Conservation (phyloP, 1,140 invertebrate species). For the Choristoneura fumiferana region DNA sequence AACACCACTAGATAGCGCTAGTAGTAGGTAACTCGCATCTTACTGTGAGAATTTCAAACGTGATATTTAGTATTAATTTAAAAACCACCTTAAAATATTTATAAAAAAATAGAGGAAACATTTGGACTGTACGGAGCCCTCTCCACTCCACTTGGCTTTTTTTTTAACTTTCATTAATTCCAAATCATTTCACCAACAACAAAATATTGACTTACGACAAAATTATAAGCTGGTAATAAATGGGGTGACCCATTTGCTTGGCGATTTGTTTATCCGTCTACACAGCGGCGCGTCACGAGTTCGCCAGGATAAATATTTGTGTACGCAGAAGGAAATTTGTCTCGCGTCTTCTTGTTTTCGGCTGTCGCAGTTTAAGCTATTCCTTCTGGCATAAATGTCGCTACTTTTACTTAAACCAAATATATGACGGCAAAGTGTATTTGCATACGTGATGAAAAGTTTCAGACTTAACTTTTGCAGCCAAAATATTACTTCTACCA, state of each 20-base stretch:
- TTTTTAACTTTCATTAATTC: not conserved
- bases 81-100: no score
- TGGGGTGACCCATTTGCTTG: slow-evolving; percentile 18
- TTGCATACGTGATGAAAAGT: not conserved
- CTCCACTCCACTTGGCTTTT: no score
- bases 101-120: no score
- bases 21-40: no score
- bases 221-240: slow-evolving; percentile 17
- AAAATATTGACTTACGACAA: slow-evolving; percentile 5
- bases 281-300: slow-evolving; percentile 14
- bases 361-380: slow-evolving; percentile 5
- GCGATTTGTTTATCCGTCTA: slow-evolving; percentile 17
- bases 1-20: no score
- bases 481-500: not conserved
- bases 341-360: slow-evolving; percentile 9
- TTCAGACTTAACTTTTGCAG: no score
- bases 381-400: not conserved
- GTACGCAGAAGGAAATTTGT: slow-evolving; percentile 17
- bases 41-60: no score
- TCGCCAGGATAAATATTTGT: slow-evolving; percentile 17
- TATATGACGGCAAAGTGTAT: not conserved
- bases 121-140: no score
- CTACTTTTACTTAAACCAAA: not conserved
- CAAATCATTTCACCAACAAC: not conserved
- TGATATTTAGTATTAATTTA: no score